Evolutionary conservation across 2,888 invertebrate species (phyloP), one percentile per base, ranked within the genome.

Genomic region (Ecliptopera silaceata): DNA sequence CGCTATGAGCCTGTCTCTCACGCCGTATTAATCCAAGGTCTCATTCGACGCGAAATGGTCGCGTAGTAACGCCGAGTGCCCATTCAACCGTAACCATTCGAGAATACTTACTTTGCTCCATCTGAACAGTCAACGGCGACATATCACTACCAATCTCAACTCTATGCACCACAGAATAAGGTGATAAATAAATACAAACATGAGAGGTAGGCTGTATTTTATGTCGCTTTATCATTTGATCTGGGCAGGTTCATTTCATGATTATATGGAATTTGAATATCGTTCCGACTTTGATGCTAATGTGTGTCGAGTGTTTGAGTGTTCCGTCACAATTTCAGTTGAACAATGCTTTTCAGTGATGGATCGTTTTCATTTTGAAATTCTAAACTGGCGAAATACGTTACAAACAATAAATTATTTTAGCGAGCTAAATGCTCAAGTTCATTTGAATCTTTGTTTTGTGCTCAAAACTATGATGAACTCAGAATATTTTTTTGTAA

Each of bases 21-120:
- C 15, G 45, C 70, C 69, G 64, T 26, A 43, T 53, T 69, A 71
- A 74, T 71, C 64, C 68, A 61, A 65, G 73, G 71, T 70, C 71
- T 69, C 72, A 72, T 71, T 77, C 69, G 63, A 65, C 61, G 68
- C 63, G 58, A 63, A 65, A 66, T 68, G 71, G 72, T 72, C 72
- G 76, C 75, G 66, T 70, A 72, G 79, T 77, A 74, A 77, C 77
- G 71, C 65, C 69, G 69, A 75, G 77, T 70, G 74, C 70, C 73
- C 75, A 71, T 74, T 74, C 73, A 69, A 68, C 68, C 77, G 71
- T 74, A 75, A 73, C 70, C 78, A 72, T 72, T 79, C 76, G 78
- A 82, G 79, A 71, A 74, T 76, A 75, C 79, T 78, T 74, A 77
- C 80, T 82, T 77, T 77, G 74, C 75, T 74, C 75, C 74, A 78